phyloP scores from a whole-genome alignment of 2,797 vertebrate genomes.

The Bovichtus variegatus region DNA sequence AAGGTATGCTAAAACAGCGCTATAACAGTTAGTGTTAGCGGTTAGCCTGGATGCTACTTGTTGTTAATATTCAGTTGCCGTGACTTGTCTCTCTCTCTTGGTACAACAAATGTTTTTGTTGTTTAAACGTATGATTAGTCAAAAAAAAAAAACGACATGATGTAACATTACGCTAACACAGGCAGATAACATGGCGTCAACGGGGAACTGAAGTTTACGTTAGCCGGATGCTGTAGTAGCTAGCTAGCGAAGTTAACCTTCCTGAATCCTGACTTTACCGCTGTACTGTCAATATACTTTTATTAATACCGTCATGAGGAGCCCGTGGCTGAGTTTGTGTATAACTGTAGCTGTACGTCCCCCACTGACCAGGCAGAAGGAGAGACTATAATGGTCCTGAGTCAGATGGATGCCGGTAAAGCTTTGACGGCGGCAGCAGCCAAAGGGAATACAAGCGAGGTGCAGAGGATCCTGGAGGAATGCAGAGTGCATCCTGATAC shows the following conservation, averaged over 20 bases:
- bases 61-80: conserved; percentile 18
- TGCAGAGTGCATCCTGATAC: conserved; percentile 89
- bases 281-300: background rate
- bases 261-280: background rate
- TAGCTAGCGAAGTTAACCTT: conserved; percentile 43
- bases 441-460: conserved; percentile 85
- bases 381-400: conserved; percentile 85
- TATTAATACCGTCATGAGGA: background rate
- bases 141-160: background rate
- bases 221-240: conserved; percentile 57
- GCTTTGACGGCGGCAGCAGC: conserved; percentile 90
- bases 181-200: conserved; percentile 62
- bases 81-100: background rate
- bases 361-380: conserved; percentile 32
- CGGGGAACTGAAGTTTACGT: conserved; percentile 44
- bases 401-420: conserved; percentile 86
- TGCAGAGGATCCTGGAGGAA: conserved; percentile 89
- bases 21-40: conserved; percentile 42
- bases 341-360: conserved; percentile 16
- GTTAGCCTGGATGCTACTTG: conserved; percentile 73
- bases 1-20: conserved; percentile 45
- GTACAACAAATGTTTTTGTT: background rate
- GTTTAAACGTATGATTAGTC: background rate
- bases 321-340: background rate
- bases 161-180: conserved; percentile 17